phyloP scores from a whole-genome alignment of 92 coral and sea anemone species.

The Bergia sp. region DNA sequence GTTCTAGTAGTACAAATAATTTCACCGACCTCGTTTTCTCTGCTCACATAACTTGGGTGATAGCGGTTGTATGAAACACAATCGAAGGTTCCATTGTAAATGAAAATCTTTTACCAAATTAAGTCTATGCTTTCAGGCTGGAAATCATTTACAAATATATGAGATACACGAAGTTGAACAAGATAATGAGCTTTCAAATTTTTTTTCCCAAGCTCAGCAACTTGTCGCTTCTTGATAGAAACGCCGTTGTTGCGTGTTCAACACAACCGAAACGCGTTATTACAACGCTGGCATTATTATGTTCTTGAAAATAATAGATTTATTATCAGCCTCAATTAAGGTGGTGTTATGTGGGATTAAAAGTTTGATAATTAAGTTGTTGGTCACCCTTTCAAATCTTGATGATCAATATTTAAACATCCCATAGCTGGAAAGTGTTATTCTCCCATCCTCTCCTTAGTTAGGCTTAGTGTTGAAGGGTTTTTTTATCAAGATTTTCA shows the following conservation, averaged over 20 bases:
- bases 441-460: not conserved
- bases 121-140: not conserved
- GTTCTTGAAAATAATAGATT: not conserved
- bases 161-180: not conserved
- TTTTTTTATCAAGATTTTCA: too few species aligned
- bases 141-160: not conserved
- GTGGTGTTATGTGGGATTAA: not conserved
- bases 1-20: not conserved
- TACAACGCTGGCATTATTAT: not conserved
- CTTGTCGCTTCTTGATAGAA: not conserved
- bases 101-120: not conserved
- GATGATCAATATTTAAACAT: not conserved
- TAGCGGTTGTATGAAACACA: not conserved
- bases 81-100: not conserved
- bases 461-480: too few species aligned
- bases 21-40: not conserved
- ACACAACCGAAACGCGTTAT: not conserved
- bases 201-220: slow-evolving; percentile 27
- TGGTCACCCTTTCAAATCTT: not conserved
- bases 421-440: not conserved
- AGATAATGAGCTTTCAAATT: not conserved
- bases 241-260: not conserved
- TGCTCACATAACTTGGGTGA: not conserved
- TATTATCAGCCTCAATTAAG: not conserved
- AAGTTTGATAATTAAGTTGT: not conserved